A percentile compares a stretch with the other conserved stretches of the same genome.
Conservation (phyloP, 2,888 invertebrate genomes). For the Spodoptera littoralis region DNA sequence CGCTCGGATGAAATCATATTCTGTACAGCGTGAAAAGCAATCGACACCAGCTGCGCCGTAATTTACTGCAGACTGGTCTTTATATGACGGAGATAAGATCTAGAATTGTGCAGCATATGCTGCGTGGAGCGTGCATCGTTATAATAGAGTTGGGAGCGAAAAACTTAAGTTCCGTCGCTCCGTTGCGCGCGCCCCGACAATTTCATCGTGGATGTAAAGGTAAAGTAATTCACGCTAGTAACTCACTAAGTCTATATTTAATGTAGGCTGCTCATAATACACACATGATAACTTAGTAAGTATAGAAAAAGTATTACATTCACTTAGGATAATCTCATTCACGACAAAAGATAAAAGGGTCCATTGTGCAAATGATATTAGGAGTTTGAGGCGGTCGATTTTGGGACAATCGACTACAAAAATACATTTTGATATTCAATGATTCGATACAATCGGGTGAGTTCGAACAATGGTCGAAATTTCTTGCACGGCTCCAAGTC, state of each 20-base stretch:
- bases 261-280: slow-evolving; percentile 11
- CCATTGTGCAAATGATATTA: slow-evolving; percentile 34
- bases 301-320: slow-evolving; percentile 19
- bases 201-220: slow-evolving; percentile 55
- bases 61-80: slow-evolving; percentile 43
- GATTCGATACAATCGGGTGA: slow-evolving; percentile 22
- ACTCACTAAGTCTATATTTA: slow-evolving; percentile 19
- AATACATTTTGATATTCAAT: slow-evolving; percentile 25
- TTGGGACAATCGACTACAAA: slow-evolving; percentile 14
- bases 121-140: slow-evolving; percentile 53
- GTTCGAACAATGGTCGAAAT: slow-evolving; percentile 12
- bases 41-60: slow-evolving; percentile 60
- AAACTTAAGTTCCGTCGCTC: slow-evolving; percentile 68
- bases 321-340: slow-evolving; percentile 25
- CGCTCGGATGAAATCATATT: slow-evolving; percentile 77
- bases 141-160: slow-evolving; percentile 62
- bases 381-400: slow-evolving; percentile 11
- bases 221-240: slow-evolving; percentile 41
- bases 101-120: slow-evolving; percentile 47
- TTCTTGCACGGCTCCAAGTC: slow-evolving; percentile 10
- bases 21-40: slow-evolving; percentile 73
- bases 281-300: slow-evolving; percentile 4
- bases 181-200: slow-evolving; percentile 64
- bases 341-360: slow-evolving; percentile 26
- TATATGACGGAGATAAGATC: slow-evolving; percentile 55